Evolutionary conservation across 2,113 vertebrate species (phyloP).

Genomic region (Entelurus aequoreus): DNA sequence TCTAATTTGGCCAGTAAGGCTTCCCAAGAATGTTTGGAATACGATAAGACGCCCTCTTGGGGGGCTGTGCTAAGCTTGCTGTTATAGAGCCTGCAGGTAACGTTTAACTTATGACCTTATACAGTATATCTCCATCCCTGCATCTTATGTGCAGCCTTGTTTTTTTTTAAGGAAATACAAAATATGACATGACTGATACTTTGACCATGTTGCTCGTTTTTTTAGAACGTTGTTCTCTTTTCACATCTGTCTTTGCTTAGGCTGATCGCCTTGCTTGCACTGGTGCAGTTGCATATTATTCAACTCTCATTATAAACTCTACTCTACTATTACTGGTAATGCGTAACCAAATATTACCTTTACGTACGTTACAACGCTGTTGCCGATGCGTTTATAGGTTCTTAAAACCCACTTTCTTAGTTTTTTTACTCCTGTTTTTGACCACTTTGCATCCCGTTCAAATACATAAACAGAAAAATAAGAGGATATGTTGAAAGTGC

Average conservation of each 20-base stretch:
- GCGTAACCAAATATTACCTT: too few relatives aligned
- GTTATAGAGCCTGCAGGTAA: conserved; percentile 30
- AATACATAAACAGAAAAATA: too few relatives aligned
- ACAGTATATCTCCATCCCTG: not conserved
- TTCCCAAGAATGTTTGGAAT: conserved; percentile 8
- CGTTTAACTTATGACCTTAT: conserved; percentile 36
- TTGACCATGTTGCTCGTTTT: conserved; percentile 20
- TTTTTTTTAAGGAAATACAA: too few relatives aligned
- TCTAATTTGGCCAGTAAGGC: not conserved
- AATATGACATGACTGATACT: conserved; percentile 24
- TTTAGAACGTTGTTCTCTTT: not conserved
- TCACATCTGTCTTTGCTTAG: too few relatives aligned
- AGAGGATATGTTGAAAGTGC: too few relatives aligned
- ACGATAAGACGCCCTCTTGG: conserved; percentile 23
- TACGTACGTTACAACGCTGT: too few relatives aligned
- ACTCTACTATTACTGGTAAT: too few relatives aligned
- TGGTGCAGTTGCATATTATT: not conserved
- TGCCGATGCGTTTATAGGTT: too few relatives aligned
- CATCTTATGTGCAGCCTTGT: not conserved
- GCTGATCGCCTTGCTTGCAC: not conserved
- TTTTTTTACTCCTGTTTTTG: too few relatives aligned
- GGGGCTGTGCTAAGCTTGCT: conserved; percentile 19
- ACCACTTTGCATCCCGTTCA: too few relatives aligned
- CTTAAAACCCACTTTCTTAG: too few relatives aligned
- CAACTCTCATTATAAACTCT: too few relatives aligned